Evolutionary conservation across 2,888 invertebrate genomes (phyloP).

Genomic region (Calliopum simillimum): DNA sequence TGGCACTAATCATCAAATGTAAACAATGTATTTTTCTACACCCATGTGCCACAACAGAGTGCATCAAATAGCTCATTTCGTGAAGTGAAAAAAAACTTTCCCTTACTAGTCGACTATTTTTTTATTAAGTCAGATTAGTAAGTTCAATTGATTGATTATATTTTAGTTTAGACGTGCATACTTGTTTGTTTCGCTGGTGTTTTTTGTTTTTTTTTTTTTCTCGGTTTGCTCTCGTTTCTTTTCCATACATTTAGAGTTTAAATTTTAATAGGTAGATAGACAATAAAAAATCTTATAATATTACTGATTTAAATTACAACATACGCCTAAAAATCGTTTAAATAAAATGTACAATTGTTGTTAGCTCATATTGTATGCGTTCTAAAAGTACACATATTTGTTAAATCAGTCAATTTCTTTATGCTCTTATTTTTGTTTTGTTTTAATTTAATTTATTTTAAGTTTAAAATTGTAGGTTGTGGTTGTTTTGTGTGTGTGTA

Average conservation of each 20-base stretch:
- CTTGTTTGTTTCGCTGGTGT: no score
- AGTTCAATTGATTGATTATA: no score
- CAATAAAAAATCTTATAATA: conserved; percentile 40
- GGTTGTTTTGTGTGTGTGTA: conserved; percentile 45
- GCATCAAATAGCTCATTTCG: no score
- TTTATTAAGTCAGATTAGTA: no score
- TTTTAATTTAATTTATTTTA: conserved; percentile 29
- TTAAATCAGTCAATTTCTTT: conserved; percentile 50
- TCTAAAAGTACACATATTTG: conserved; percentile 32
- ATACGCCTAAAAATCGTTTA: conserved; percentile 38
- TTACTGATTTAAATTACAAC: conserved; percentile 36
- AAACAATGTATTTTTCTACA: no score
- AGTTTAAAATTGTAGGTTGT: conserved; percentile 28
- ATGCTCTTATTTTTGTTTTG: conserved; percentile 12
- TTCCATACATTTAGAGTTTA: conserved; percentile 26
- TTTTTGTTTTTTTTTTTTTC: conserved; percentile 6
- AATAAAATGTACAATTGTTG: conserved; percentile 38
- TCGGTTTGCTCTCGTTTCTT: neutral
- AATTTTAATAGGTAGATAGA: conserved; percentile 32
- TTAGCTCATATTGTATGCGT: conserved; percentile 47
- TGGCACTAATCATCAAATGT: no score
- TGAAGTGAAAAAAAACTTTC: no score
- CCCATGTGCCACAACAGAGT: no score
- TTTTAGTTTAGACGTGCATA: no score
- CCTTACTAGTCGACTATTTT: no score